These are phyloP conservation scores for Chauna torquata DNA, from an alignment of 2,113 vertebrate genomes.

Conservation along the genomic window DNA sequence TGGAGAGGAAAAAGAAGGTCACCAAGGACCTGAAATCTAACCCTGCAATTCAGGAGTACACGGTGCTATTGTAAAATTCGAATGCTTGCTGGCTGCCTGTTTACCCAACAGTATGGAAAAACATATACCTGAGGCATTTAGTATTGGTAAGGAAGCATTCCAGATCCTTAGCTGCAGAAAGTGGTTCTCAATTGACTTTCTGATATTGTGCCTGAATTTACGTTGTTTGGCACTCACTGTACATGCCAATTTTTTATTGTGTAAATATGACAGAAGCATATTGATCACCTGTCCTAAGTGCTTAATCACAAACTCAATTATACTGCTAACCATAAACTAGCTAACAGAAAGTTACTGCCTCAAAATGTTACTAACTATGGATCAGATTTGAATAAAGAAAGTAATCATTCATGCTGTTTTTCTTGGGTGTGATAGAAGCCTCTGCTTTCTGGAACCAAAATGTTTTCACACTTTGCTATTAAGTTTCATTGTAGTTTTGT, in stretches of 20 bases:
- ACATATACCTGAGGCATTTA: background rate
- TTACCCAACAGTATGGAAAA: background rate
- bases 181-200: constrained; percentile 48
- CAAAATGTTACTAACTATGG: constrained; percentile 31
- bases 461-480: constrained; percentile 74
- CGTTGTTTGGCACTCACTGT: constrained; percentile 37
- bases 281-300: constrained; percentile 70
- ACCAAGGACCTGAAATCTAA: background rate
- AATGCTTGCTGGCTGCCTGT: background rate
- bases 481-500: constrained; percentile 82
- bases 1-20: background rate
- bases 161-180: constrained; percentile 22
- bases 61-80: background rate
- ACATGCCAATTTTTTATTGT: constrained; percentile 60
- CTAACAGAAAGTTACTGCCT: constrained; percentile 37
- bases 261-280: constrained; percentile 75
- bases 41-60: background rate
- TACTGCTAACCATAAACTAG: constrained; percentile 56
- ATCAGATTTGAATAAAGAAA: constrained; percentile 53
- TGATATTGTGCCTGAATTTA: constrained; percentile 55
- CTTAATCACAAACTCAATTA: constrained; percentile 78
- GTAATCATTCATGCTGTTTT: constrained; percentile 50
- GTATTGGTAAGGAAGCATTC: constrained; percentile 3
- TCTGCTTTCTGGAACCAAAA: constrained; percentile 27
- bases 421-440: constrained; percentile 4